Base-by-base conservation (phyloP, 64 coral and sea anemone species). In the Stichodactyla helianthus region DNA sequence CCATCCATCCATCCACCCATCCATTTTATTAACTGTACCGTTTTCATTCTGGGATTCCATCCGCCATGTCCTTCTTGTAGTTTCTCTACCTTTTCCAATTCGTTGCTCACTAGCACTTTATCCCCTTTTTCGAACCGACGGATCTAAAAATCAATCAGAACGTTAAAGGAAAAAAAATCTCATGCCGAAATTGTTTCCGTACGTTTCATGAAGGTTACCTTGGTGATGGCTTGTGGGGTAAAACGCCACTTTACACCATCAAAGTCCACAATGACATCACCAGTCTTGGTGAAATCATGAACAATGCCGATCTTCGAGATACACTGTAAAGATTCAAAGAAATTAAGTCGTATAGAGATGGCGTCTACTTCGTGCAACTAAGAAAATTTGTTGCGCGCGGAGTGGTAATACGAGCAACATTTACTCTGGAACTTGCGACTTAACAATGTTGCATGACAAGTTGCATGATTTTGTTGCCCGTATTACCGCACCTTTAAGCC, bases 21-120 rank as follows among this genome's bases (percentile, higher is more conserved):
- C 35, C 35, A 44, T 44, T 44, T 44, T 44, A 44, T 44, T 44
- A 44, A 44, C 52, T 19, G 87, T 83, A 92, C 90, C 55, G 85
- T 71, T 14, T 76, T 83, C 86, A 92, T 88, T 31, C 54, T 50
- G 10, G 82, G 60, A 35, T 92, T 92, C 90, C 90, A 92, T 18
- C 90, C 86, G 57, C 90, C 90, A 19, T 92, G 90, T 9, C 86
- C 90, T 3, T 88, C 79, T 78, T 92, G 90, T 5, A 92, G 53
- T 35, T 88, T 78, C 64, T 74, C 86, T 15, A 92, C 90, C 25
- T 84, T 23, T 4, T 88, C 76, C 78, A 83, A 83, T 20, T 92
- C 90, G 27, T 20, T 60, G 17, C 71, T 83, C 25, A 92, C 65
- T 19, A 82, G 12, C 27, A 92, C 80, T 23, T 92, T 86, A 31